Evolutionary conservation across 2,113 vertebrate genomes (phyloP).

Genomic region (Pterophyllum scalare): DNA sequence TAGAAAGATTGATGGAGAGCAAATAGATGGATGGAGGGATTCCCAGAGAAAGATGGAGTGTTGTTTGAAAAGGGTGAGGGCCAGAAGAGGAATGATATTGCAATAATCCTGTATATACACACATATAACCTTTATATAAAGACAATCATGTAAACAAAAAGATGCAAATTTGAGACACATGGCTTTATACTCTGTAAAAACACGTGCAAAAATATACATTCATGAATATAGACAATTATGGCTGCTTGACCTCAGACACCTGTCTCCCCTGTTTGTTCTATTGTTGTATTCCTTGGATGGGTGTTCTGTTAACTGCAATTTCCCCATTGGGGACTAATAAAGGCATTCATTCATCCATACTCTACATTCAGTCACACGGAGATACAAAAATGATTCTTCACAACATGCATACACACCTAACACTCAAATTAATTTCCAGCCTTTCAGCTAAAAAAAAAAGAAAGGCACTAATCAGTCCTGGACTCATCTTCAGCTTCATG

Average conservation of each 20-base stretch:
- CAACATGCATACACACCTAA: not conserved
- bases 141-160: conserved; percentile 8
- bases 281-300: too few relatives aligned
- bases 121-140: conserved; percentile 26
- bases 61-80: conserved; percentile 77
- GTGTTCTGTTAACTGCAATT: too few relatives aligned
- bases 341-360: too few relatives aligned
- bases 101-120: conserved; percentile 56
- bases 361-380: not conserved
- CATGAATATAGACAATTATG: not conserved
- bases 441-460: not conserved
- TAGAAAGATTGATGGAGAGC: conserved; percentile 67
- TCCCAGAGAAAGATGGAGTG: conserved; percentile 70
- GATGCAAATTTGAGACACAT: not conserved
- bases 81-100: conserved; percentile 62
- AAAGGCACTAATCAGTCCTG: conserved; percentile 12
- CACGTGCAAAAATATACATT: not conserved
- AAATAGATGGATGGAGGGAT: conserved; percentile 72
- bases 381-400: not conserved
- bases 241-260: too few relatives aligned
- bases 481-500: not conserved
- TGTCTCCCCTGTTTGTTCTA: too few relatives aligned
- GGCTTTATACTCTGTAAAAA: not conserved
- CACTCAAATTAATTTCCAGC: not conserved
- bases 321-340: too few relatives aligned